Conservation (phyloP, 2,888 invertebrate species). For the Tachina lurida region DNA sequence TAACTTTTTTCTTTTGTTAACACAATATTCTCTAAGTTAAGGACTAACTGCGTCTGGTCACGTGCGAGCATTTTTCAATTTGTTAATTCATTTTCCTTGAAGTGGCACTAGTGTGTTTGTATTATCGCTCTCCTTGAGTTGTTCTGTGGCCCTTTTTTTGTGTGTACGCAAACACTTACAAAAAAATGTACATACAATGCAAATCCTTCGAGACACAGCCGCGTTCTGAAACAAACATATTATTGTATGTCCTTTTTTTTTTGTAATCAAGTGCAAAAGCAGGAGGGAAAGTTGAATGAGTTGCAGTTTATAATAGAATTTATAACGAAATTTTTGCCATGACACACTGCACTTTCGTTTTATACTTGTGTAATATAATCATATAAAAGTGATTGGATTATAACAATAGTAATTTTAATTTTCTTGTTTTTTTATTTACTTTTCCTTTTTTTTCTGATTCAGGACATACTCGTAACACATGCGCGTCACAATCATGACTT, state of each 20-base stretch:
- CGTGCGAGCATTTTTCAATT: slow-evolving; percentile 65
- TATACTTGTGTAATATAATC: neutral
- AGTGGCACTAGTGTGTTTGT: slow-evolving; percentile 17
- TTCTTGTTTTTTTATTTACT: neutral
- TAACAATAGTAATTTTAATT: slow-evolving; percentile 1
- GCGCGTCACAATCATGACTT: too few relatives aligned
- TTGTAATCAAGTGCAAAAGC: too few relatives aligned
- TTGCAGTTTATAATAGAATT: slow-evolving; percentile 41
- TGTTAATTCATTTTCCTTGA: slow-evolving; percentile 40
- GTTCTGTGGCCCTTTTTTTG: neutral
- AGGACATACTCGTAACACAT: neutral
- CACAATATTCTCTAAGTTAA: neutral
- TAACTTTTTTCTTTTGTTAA: slow-evolving; percentile 4
- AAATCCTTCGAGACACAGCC: slow-evolving; percentile 15
- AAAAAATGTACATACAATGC: slow-evolving; percentile 24
- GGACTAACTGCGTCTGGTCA: slow-evolving; percentile 54
- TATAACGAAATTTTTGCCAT: slow-evolving; percentile 33
- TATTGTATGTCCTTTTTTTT: slow-evolving; percentile 17
- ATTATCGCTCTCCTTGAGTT: neutral
- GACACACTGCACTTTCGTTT: neutral
- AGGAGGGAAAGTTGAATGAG: slow-evolving; percentile 2
- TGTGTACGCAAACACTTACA: neutral
- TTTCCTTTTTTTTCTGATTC: neutral
- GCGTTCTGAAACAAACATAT: neutral
- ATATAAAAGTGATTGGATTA: neutral